phyloP scores from a whole-genome alignment of 1,140 invertebrate species.

The Sitophilus oryzae region DNA sequence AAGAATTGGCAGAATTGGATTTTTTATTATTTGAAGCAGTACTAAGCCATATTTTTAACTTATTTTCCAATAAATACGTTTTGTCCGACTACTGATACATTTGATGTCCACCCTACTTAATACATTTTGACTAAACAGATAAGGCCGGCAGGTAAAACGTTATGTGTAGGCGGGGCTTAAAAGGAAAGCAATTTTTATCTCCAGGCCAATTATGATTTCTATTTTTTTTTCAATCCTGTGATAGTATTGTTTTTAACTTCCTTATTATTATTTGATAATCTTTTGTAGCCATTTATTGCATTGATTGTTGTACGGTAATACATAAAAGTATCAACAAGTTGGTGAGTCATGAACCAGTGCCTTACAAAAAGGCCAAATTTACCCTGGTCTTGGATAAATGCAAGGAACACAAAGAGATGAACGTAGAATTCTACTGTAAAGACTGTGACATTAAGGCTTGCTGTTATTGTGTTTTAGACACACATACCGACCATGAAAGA shows the following conservation, averaged over 20 bases:
- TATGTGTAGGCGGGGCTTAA: too few species aligned
- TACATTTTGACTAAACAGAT: too few species aligned
- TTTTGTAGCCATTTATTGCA: constrained; percentile 20
- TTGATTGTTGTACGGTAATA: constrained; percentile 17
- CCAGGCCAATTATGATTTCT: too few species aligned
- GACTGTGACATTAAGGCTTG: constrained; percentile 15
- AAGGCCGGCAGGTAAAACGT: too few species aligned
- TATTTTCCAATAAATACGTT: too few species aligned
- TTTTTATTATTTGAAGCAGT: too few species aligned
- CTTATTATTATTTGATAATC: constrained; percentile 1
- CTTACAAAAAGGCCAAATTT: constrained; percentile 5
- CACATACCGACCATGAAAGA: constrained; percentile 20
- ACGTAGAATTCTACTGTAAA: constrained; percentile 24
- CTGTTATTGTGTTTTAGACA: constrained; percentile 24
- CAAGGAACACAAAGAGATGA: constrained; percentile 14
- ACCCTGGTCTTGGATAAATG: constrained; percentile 18
- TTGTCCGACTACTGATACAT: too few species aligned
- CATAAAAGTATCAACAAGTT: constrained; percentile 24
- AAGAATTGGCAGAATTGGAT: too few species aligned
- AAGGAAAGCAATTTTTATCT: too few species aligned
- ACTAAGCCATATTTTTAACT: too few species aligned
- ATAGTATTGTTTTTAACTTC: not conserved
- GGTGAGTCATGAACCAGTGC: constrained; percentile 15
- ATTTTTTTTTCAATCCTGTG: too few species aligned
- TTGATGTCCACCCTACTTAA: too few species aligned